These are phyloP conservation scores for Emydocephalus ijimae DNA, from an alignment of 2,113 vertebrate genomes.

Conservation along the genomic window DNA sequence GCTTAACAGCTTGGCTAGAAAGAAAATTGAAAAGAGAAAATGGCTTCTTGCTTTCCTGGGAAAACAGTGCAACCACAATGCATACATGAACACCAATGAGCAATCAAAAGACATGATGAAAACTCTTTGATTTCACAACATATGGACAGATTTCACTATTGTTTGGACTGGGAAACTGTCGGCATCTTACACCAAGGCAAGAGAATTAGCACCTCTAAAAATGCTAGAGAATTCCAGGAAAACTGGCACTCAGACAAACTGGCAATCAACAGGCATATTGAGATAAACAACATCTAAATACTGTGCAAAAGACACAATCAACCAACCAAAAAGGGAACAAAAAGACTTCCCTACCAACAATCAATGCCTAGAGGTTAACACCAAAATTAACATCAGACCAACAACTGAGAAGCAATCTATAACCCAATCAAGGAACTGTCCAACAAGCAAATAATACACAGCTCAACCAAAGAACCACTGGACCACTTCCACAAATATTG, in stretches of 20 bases:
- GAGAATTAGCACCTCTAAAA: not conserved
- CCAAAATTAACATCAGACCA: not conserved
- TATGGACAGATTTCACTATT: not conserved
- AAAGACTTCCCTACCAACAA: not conserved
- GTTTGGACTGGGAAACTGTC: not conserved
- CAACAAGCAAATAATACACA: not conserved
- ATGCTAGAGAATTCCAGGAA: not conserved
- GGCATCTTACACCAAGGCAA: not conserved
- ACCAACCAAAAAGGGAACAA: not conserved
- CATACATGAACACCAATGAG: not conserved
- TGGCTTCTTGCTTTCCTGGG: conserved; percentile 20
- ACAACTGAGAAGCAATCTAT: not conserved
- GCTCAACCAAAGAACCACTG: not conserved
- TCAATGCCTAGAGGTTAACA: not conserved
- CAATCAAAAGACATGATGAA: not conserved
- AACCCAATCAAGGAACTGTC: not conserved
- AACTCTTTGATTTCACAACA: not conserved
- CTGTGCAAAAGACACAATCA: not conserved
- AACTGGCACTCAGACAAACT: not conserved
- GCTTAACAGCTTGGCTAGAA: conserved; percentile 58
- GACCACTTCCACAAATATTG: not conserved
- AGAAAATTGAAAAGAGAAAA: conserved; percentile 55
- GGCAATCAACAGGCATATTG: not conserved
- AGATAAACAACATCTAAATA: not conserved
- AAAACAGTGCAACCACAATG: not conserved